phyloP scores from a whole-genome alignment of 2,888 invertebrate species.

The Tetrapedia diversipes region DNA sequence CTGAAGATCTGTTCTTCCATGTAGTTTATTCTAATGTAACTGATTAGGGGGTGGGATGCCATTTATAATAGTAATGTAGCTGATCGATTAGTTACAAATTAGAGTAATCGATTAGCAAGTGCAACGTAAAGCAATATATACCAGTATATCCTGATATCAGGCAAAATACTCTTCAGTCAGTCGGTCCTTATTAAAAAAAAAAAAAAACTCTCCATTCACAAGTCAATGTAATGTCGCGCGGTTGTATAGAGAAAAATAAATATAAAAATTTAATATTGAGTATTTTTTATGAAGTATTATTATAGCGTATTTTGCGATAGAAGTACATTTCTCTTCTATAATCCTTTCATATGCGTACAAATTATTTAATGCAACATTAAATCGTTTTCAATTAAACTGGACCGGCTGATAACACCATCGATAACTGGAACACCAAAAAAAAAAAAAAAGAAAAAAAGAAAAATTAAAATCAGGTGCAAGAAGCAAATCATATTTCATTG shows the following conservation, averaged over 20 bases:
- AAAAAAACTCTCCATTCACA: constrained; percentile 5
- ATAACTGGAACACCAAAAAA: constrained; percentile 51
- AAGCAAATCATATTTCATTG: constrained; percentile 58
- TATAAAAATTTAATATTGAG: constrained; percentile 30
- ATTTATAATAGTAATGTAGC: constrained; percentile 70
- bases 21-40: constrained; percentile 78
- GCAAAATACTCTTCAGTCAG: constrained; percentile 77
- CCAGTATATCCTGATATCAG: constrained; percentile 79
- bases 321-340: constrained; percentile 3
- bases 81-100: constrained; percentile 69
- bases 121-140: constrained; percentile 77
- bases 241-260: constrained; percentile 27
- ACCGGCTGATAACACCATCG: constrained; percentile 61
- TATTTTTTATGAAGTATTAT: constrained; percentile 45
- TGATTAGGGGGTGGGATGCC: constrained; percentile 64
- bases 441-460: neutral
- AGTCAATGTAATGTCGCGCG: constrained; percentile 10
- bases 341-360: constrained; percentile 11
- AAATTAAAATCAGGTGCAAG: constrained; percentile 53
- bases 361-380: constrained; percentile 22
- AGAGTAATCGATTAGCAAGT: constrained; percentile 70
- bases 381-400: constrained; percentile 12
- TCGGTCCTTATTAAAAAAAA: constrained; percentile 44
- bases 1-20: constrained; percentile 81
- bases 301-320: constrained; percentile 8